phyloP scores from a whole-genome alignment of 2,888 invertebrate species.

The Conchocele bisecta region DNA sequence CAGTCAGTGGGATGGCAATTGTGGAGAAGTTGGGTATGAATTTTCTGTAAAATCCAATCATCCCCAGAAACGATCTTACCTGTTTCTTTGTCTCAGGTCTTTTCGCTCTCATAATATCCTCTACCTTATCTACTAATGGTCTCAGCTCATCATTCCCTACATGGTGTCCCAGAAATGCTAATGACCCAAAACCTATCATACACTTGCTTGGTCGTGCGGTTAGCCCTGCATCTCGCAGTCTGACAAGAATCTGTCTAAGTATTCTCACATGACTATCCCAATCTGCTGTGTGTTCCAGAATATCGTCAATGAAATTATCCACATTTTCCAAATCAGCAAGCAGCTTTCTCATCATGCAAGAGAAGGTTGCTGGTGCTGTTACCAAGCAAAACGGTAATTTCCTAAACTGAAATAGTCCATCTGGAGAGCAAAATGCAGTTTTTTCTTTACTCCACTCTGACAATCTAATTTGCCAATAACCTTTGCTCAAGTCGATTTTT shows the following conservation, averaged over 20 bases:
- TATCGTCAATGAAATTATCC: too few relatives aligned
- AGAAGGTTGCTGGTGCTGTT: conserved; percentile 5
- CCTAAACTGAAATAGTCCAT: conserved; percentile 4
- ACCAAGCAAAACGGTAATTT: conserved; percentile 32
- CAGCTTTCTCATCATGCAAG: conserved; percentile 16
- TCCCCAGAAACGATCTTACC: neutral
- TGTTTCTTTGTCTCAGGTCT: neutral
- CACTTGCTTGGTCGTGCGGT: neutral
- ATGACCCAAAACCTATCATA: too few relatives aligned
- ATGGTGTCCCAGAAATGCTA: neutral
- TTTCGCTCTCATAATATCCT: neutral
- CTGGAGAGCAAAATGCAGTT: conserved; percentile 28
- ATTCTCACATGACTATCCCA: neutral
- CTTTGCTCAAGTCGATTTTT: conserved; percentile 38
- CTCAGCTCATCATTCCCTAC: neutral
- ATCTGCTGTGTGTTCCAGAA: too few relatives aligned
- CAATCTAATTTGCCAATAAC: conserved; percentile 46
- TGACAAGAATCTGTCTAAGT: neutral
- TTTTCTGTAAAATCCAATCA: neutral
- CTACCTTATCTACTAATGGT: neutral
- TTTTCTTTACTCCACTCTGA: neutral
- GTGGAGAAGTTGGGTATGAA: neutral
- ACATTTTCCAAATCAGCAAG: too few relatives aligned
- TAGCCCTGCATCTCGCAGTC: neutral
- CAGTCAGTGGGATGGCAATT: neutral